Base-by-base conservation (phyloP, 2,888 invertebrate genomes). In the Heteromyza rotundicornis region DNA sequence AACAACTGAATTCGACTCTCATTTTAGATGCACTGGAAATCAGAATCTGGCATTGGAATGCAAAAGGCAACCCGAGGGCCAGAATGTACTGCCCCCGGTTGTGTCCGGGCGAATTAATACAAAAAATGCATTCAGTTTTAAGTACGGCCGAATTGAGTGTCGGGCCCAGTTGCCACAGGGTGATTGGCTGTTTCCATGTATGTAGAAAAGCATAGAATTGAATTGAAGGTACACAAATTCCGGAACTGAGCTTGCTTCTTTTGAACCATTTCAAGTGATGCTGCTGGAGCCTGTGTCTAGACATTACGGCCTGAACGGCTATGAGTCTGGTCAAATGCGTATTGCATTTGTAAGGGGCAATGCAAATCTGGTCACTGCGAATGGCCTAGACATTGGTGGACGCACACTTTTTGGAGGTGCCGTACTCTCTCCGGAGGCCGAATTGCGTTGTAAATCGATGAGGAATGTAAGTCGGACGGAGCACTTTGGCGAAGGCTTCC, bases 161-260 rank as follows among this genome's bases (percentile, higher is more conserved):
- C 85, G 87, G 40, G 92, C 92, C 0, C 91, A 90, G 78, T 74
- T 93, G 32, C 92, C 92, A 0, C 85, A 85, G 64, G 92, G 92
- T 5, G 90, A 92, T 75, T 93, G 92, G 93, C 83, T 93, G 17
- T 87, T 90, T 79, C 92, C 93, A 64, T 86, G 92, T 92, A 84
- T 84, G 74, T 71, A 19, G 2, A 40, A n/a, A 32, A 32, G 32
- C 5, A 32, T 32, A 8, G 12, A 32, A 8, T 32, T 32, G 7
- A 32, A 8, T 8, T 32, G 32, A 8, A 32, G 5, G 32, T n/a
- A n/a, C n/a, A n/a, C n/a, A n/a, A n/a, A n/a, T n/a, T n/a, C n/a
- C n/a, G n/a, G n/a, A n/a, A n/a, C n/a, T n/a, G n/a, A n/a, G n/a
- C n/a, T n/a, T n/a, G n/a, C n/a, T n/a, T n/a, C n/a, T n/a, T n/a